Evolutionary conservation across 1,140 invertebrate species (phyloP).

Genomic region (Platyura marginata): DNA sequence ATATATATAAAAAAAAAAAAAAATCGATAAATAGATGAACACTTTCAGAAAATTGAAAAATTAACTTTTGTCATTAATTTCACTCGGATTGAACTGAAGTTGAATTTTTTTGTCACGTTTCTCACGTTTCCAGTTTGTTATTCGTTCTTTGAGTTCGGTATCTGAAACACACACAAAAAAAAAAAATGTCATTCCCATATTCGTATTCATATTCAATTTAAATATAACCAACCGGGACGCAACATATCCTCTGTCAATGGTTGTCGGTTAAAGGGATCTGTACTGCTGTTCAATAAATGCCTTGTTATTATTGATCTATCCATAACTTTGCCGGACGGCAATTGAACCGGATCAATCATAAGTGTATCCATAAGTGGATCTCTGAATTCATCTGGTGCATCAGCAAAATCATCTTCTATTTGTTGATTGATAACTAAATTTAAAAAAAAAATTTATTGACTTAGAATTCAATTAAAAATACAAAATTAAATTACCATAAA

Average conservation of each 20-base stretch:
- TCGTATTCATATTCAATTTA: constrained; percentile 23
- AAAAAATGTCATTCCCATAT: constrained; percentile 28
- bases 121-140: constrained; percentile 57
- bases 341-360: constrained; percentile 87
- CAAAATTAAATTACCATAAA: constrained; percentile 28
- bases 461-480: constrained; percentile 18
- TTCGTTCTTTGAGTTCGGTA: constrained; percentile 56
- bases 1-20: not conserved
- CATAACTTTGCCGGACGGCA: constrained; percentile 91
- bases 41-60: not conserved
- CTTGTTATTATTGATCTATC: constrained; percentile 83
- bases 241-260: constrained; percentile 79
- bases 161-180: constrained; percentile 29
- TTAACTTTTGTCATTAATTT: not conserved
- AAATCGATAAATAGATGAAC: not conserved
- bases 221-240: not conserved
- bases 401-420: constrained; percentile 78
- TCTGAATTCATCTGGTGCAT: constrained; percentile 93
- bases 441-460: constrained; percentile 40
- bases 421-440: constrained; percentile 61
- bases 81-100: not conserved
- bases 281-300: constrained; percentile 88
- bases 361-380: constrained; percentile 96
- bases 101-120: constrained; percentile 29
- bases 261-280: constrained; percentile 94